phyloP scores from a whole-genome alignment of 2,888 invertebrate genomes.

The Lasioglossum figueresi region DNA sequence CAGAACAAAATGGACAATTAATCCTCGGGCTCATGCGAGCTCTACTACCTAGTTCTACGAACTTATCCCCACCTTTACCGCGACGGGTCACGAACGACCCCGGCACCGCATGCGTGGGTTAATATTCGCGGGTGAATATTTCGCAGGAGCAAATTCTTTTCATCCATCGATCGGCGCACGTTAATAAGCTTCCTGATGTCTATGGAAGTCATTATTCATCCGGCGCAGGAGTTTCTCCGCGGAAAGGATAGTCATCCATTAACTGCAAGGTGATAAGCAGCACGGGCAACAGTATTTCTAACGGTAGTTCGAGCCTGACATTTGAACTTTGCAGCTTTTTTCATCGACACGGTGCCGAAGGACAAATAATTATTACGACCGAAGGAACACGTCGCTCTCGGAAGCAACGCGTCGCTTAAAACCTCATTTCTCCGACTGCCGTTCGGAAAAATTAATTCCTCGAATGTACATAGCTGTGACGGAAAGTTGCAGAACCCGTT shows the following conservation, averaged over 20 bases:
- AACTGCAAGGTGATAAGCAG: conserved; percentile 27
- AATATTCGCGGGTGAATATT: no score
- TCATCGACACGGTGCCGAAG: conserved; percentile 28
- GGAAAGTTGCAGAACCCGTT: conserved; percentile 49
- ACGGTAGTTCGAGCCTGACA: conserved; percentile 47
- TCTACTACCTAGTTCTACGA: no score
- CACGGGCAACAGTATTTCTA: conserved; percentile 21
- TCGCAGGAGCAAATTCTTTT: not conserved
- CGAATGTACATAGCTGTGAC: conserved; percentile 18
- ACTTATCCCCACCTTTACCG: no score
- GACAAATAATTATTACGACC: conserved; percentile 33
- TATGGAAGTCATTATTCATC: not conserved
- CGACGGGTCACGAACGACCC: no score
- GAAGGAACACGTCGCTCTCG: conserved; percentile 5
- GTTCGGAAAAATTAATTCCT: conserved; percentile 6
- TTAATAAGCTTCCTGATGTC: not conserved
- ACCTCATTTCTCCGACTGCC: not conserved
- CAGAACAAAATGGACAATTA: no score
- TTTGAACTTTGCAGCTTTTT: conserved; percentile 51
- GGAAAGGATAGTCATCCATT: conserved; percentile 20
- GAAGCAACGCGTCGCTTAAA: not conserved
- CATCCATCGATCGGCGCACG: not conserved
- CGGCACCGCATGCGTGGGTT: no score
- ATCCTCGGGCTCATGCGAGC: no score
- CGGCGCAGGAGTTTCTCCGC: not conserved